Conservation (phyloP, 2,888 invertebrate genomes). For the Scaptomyza caliginosa region DNA sequence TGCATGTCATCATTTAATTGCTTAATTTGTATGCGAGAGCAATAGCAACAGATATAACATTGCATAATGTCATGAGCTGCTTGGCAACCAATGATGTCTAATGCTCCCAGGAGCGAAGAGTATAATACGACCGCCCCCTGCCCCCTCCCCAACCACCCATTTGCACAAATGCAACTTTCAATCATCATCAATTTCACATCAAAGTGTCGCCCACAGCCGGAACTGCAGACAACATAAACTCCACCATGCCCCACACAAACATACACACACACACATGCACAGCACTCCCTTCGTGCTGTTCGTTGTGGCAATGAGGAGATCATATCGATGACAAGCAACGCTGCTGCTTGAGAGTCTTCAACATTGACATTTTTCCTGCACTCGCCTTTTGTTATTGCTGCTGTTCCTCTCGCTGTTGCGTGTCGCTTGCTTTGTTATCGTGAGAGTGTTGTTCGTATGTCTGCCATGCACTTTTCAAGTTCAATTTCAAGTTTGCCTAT, state of each 20-base stretch:
- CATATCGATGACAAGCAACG: slow-evolving; percentile 66
- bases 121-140: not conserved
- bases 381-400: slow-evolving; percentile 27
- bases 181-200: slow-evolving; percentile 84
- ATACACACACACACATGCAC: not conserved
- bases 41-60: slow-evolving; percentile 29
- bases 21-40: slow-evolving; percentile 64
- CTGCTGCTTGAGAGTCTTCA: slow-evolving; percentile 40
- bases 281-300: slow-evolving; percentile 1
- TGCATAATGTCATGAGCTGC: slow-evolving; percentile 46
- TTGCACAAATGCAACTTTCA: slow-evolving; percentile 68
- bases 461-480: slow-evolving; percentile 71
- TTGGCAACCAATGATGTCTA: not conserved
- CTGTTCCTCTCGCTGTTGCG: slow-evolving; percentile 9
- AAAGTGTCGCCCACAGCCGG: slow-evolving; percentile 80
- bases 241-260: not conserved
- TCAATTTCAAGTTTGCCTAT: slow-evolving; percentile 56
- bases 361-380: slow-evolving; percentile 55
- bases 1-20: slow-evolving; percentile 60
- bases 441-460: slow-evolving; percentile 31
- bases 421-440: slow-evolving; percentile 19
- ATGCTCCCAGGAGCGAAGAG: slow-evolving; percentile 11
- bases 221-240: slow-evolving; percentile 48
- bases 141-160: not conserved
- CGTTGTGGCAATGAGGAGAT: slow-evolving; percentile 65